Conservation (phyloP, 1,140 invertebrate species). For the Atta cephalotes region DNA sequence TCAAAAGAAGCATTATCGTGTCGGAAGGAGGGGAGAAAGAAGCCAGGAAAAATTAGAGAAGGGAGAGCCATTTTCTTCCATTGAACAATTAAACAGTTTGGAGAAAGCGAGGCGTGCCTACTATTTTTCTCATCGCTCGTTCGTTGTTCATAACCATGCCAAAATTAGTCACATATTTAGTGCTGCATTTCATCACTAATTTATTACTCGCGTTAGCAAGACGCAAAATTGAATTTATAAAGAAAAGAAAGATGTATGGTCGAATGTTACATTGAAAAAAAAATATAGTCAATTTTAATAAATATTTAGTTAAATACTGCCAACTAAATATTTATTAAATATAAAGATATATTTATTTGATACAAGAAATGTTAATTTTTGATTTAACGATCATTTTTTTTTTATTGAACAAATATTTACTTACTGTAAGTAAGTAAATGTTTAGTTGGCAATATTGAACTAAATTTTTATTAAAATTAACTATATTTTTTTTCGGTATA, state of each 20-base stretch:
- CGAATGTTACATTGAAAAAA: background rate
- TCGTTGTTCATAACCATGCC: constrained; percentile 37
- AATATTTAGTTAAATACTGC: no score
- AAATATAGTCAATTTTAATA: no score
- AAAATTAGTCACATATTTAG: constrained; percentile 10
- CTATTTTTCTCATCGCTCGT: background rate
- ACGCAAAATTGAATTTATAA: background rate
- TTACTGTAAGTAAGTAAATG: no score
- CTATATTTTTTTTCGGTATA: no score
- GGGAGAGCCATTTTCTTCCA: constrained; percentile 44
- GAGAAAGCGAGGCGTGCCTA: constrained; percentile 48
- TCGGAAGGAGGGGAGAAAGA: background rate
- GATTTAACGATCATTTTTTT: no score
- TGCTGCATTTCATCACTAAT: constrained; percentile 1
- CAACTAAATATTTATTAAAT: no score
- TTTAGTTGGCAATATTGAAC: no score
- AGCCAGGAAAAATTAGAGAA: background rate
- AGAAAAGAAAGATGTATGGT: background rate
- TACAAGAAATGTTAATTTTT: no score
- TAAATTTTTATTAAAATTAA: no score
- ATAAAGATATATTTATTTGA: no score
- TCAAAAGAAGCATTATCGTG: background rate
- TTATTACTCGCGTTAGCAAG: background rate
- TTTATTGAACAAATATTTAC: no score
- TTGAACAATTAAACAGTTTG: constrained; percentile 52